Conservation (phyloP, 2,113 vertebrate genomes). For the Struthio camelus region DNA sequence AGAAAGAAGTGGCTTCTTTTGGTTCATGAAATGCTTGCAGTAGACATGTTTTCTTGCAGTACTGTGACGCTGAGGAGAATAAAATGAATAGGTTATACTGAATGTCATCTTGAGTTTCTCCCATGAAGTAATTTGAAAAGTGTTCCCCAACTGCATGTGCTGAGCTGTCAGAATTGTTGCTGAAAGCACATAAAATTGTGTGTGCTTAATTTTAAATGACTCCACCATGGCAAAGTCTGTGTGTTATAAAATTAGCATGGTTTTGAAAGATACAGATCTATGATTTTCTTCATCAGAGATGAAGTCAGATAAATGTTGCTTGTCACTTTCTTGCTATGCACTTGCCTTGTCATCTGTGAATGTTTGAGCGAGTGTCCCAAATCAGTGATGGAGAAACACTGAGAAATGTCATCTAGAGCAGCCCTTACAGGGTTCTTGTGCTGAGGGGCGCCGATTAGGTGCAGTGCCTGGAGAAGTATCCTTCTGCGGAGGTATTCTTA, state of each 20-base stretch:
- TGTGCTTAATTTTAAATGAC: slow-evolving; percentile 15
- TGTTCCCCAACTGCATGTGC: neutral
- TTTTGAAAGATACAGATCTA: neutral
- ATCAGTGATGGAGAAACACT: neutral
- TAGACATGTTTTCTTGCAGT: neutral
- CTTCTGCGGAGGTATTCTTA: neutral
- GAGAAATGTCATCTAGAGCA: neutral
- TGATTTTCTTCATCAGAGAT: neutral
- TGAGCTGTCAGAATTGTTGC: slow-evolving; percentile 26
- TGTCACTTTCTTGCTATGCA: neutral
- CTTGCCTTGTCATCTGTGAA: neutral
- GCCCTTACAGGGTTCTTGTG: neutral
- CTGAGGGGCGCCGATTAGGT: neutral
- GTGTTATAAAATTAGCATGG: neutral
- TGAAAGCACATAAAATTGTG: neutral
- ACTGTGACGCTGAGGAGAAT: slow-evolving; percentile 3
- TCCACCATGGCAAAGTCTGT: neutral
- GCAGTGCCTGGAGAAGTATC: neutral
- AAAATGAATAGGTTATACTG: neutral
- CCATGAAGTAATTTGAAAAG: slow-evolving; percentile 42
- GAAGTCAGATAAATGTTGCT: neutral
- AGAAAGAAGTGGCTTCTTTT: neutral
- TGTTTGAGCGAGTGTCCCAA: neutral
- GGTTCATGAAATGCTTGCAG: neutral
- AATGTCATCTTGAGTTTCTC: slow-evolving; percentile 33